Percentiles rank a stretch among this genome's conserved stretches.
Evolutionary conservation across 2,113 vertebrate genomes (phyloP).

Genomic region (Caloenas nicobarica): DNA sequence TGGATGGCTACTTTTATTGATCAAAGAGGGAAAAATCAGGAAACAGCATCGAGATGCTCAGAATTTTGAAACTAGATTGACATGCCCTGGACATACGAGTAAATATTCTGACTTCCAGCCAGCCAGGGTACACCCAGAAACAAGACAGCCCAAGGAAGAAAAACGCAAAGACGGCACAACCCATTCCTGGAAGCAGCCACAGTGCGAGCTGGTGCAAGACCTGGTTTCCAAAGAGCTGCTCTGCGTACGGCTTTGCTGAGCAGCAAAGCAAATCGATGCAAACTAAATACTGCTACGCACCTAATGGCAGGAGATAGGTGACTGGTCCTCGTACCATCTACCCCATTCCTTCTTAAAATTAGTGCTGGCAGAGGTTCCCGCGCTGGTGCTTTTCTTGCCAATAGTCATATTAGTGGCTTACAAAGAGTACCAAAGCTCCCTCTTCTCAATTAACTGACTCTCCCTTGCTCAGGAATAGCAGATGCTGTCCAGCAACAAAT

Average conservation of each 20-base stretch:
- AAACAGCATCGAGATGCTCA: not conserved
- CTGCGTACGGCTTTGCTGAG: too few species aligned
- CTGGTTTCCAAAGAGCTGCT: not conserved
- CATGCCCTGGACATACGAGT: not conserved
- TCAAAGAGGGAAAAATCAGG: not conserved
- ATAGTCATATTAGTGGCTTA: not conserved
- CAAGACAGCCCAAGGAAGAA: not conserved
- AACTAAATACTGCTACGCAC: not conserved
- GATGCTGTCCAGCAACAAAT: not conserved
- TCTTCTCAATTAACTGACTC: not conserved
- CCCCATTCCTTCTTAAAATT: not conserved
- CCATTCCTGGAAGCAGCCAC: not conserved
- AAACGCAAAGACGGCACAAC: not conserved
- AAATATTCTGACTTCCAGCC: not conserved
- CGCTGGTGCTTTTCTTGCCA: not conserved
- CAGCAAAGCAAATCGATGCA: not conserved
- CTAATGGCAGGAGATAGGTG: rapidly evolving
- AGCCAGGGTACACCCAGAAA: not conserved
- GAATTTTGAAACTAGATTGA: not conserved
- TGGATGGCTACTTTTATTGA: not conserved
- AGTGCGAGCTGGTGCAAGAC: not conserved
- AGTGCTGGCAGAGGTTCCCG: not conserved
- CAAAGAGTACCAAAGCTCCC: not conserved
- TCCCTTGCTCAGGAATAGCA: not conserved
- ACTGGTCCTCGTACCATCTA: not conserved